These are phyloP conservation scores for Aulostomus chinensis DNA, from an alignment of 2,797 vertebrate species.

Conservation along the genomic window DNA sequence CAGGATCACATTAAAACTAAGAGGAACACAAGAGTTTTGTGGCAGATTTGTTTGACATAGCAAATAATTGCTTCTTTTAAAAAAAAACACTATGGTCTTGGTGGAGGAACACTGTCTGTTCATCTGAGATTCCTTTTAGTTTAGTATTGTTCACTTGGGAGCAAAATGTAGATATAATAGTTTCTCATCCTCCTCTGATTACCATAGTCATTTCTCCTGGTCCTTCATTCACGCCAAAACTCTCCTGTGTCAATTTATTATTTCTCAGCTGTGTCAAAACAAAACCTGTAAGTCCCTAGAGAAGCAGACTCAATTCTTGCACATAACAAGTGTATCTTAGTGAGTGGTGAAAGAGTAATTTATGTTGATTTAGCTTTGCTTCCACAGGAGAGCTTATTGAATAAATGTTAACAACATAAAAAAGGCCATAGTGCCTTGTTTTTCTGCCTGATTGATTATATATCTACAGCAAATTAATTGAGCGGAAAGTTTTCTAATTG, in stretches of 20 bases:
- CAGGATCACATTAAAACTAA: no score
- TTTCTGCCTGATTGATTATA: conserved; percentile 46
- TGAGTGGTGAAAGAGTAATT: conserved; percentile 9
- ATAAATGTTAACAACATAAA: conserved; percentile 10
- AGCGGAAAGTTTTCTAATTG: conserved; percentile 62
- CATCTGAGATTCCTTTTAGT: no score
- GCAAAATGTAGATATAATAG: no score
- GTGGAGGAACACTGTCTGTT: no score
- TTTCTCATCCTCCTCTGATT: no score
- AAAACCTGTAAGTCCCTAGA: background rate
- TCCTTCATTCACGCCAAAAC: no score
- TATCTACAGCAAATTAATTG: conserved; percentile 61
- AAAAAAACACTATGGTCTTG: no score
- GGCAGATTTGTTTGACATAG: no score
- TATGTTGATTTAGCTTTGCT: conserved; percentile 25
- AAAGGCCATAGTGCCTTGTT: conserved; percentile 32
- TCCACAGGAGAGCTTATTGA: conserved; percentile 24
- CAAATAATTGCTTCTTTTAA: no score
- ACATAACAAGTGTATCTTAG: background rate
- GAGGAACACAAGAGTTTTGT: no score
- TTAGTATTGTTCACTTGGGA: no score
- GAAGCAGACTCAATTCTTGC: background rate
- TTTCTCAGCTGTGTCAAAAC: background rate
- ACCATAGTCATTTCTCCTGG: no score
- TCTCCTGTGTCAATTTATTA: background rate